phyloP scores from a whole-genome alignment of 2,797 vertebrate species.

The Cephalopachus bancanus region DNA sequence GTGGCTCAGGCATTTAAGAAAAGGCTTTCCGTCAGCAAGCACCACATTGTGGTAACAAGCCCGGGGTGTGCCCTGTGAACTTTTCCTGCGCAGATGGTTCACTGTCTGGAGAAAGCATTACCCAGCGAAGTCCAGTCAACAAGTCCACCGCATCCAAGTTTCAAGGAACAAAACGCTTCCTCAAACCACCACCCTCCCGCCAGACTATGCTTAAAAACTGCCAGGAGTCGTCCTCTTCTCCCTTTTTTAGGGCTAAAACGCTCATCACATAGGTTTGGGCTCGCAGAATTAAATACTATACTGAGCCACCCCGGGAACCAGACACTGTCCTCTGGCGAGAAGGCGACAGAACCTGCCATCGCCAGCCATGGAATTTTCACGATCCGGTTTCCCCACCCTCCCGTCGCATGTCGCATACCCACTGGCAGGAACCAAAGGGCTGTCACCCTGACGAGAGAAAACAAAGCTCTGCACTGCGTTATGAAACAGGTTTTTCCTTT shows the following conservation, averaged over 20 bases:
- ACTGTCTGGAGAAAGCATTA: constrained; percentile 2
- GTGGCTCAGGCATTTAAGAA: constrained; percentile 52
- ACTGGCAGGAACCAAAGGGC: constrained; percentile 67
- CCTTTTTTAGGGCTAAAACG: constrained; percentile 24
- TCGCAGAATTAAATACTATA: constrained; percentile 67
- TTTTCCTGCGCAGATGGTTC: constrained; percentile 63
- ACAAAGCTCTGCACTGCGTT: constrained; percentile 71
- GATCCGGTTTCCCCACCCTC: constrained; percentile 74
- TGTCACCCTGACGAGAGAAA: constrained; percentile 75
- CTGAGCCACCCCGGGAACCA: constrained; percentile 62
- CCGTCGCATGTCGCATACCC: constrained; percentile 70
- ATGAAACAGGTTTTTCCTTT: constrained; percentile 84
- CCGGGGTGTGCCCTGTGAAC: constrained; percentile 41
- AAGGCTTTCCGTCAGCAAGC: constrained; percentile 65
- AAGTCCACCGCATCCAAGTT: neutral
- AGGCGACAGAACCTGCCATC: constrained; percentile 71
- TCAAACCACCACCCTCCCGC: accelerated
- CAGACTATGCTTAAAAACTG: neutral
- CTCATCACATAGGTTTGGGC: neutral
- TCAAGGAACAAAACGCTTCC: neutral
- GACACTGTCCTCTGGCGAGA: neutral
- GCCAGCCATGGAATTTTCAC: constrained; percentile 67
- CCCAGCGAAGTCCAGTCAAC: neutral
- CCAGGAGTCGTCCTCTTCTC: constrained; percentile 31
- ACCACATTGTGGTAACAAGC: constrained; percentile 62